Evolutionary conservation across 1,140 invertebrate genomes (phyloP).

Genomic region (Brachionus calyciflorus): DNA sequence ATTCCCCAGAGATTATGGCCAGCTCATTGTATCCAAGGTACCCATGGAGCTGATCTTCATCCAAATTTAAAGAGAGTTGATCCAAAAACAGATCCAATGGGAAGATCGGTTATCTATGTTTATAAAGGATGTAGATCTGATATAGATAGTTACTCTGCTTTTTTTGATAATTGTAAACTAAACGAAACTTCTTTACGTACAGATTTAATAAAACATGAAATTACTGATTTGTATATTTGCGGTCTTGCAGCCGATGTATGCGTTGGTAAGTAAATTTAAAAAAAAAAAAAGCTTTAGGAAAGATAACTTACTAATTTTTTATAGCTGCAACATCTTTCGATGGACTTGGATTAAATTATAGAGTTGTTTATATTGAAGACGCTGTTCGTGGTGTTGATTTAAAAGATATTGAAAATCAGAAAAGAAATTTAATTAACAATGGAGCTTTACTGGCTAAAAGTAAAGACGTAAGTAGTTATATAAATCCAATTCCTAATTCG

Average conservation of each 20-base stretch:
- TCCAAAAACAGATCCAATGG: conserved; percentile 24
- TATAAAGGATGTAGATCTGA: conserved; percentile 90
- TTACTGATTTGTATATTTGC: conserved; percentile 89
- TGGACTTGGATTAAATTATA: conserved; percentile 79
- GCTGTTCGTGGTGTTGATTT: conserved; percentile 79
- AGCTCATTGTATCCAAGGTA: conserved; percentile 86
- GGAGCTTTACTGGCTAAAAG: conserved; percentile 1
- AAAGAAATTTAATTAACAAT: conserved; percentile 6
- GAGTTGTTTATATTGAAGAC: conserved; percentile 84
- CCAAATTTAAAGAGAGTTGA: conserved; percentile 68
- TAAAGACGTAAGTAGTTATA: neutral
- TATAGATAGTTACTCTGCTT: conserved; percentile 94
- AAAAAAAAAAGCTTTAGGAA: neutral
- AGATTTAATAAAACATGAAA: conserved; percentile 73
- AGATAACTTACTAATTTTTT: neutral
- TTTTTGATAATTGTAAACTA: conserved; percentile 91
- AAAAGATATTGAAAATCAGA: conserved; percentile 25
- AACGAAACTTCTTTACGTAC: conserved; percentile 79
- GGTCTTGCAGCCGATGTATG: conserved; percentile 94
- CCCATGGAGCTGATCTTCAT: conserved; percentile 88
- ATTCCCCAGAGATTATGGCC: conserved; percentile 72
- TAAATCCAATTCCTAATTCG: neutral
- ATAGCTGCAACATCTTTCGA: conserved; percentile 73
- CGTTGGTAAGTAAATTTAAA: conserved; percentile 69
- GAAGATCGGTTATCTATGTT: conserved; percentile 70